Conservation (phyloP, 2,113 vertebrate species). For the Eonycteris spelaea region DNA sequence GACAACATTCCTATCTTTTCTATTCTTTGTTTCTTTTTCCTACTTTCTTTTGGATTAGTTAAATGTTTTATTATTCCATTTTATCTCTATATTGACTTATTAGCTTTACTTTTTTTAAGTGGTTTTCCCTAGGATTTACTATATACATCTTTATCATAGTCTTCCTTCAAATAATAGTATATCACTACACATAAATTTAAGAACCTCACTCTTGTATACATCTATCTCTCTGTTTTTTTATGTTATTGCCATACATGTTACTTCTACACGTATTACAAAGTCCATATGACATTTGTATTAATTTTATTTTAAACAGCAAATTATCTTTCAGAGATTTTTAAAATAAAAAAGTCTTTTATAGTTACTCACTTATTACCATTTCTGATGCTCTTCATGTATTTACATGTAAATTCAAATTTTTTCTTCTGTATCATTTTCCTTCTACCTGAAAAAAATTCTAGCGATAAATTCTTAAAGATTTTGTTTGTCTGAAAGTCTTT, state of each 20-base stretch:
- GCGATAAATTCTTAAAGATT: not conserved
- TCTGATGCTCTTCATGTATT: not conserved
- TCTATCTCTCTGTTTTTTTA: not conserved
- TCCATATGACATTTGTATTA: not conserved
- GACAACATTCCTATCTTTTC: not conserved
- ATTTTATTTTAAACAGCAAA: not conserved
- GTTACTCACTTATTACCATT: not conserved
- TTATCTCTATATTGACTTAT: not conserved
- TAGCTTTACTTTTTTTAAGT: not conserved
- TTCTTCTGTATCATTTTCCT: not conserved
- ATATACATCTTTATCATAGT: not conserved
- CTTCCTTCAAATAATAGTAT: not conserved
- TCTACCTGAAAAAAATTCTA: not conserved
- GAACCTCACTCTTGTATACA: not conserved
- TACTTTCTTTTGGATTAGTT: not conserved
- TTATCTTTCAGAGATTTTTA: not conserved
- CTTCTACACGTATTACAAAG: not conserved
- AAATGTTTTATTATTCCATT: slow-evolving; percentile 8
- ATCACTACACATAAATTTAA: not conserved
- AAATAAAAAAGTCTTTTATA: not conserved
- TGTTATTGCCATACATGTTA: not conserved
- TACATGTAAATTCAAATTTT: not conserved
- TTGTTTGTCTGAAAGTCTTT: not conserved
- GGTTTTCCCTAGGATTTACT: not conserved
- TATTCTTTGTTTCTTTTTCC: not conserved